phyloP scores from a whole-genome alignment of 1,140 invertebrate species.

The Caenorhabditis briggsae region DNA sequence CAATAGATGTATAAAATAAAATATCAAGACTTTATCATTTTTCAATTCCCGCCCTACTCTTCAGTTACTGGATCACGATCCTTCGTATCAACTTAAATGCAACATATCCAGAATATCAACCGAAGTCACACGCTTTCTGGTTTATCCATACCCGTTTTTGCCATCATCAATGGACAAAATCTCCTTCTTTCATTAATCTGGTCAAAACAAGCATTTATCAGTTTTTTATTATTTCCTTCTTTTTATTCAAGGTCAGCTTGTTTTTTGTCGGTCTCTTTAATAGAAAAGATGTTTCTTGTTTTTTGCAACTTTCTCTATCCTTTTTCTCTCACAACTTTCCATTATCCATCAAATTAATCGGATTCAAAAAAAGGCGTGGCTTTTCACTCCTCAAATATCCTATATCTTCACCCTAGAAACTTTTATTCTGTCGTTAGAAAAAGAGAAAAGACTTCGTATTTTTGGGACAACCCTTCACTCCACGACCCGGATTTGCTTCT shows the following conservation, averaged over 20 bases:
- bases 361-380: constrained; percentile 53
- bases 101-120: neutral
- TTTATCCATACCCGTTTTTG: constrained; percentile 43
- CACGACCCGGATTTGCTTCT: constrained; percentile 43
- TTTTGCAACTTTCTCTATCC: constrained; percentile 18
- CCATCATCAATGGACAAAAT: neutral
- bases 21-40: too few relatives aligned
- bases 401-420: constrained; percentile 44
- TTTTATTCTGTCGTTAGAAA: constrained; percentile 28
- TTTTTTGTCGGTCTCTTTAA: neutral
- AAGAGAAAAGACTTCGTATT: constrained; percentile 38
- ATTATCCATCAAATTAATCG: constrained; percentile 26
- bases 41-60: neutral
- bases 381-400: constrained; percentile 37
- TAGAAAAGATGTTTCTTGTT: constrained; percentile 22
- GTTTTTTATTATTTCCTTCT: constrained; percentile 3
- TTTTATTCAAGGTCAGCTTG: constrained; percentile 36
- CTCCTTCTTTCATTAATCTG: neutral
- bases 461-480: constrained; percentile 53
- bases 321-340: neutral
- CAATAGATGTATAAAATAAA: too few relatives aligned
- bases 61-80: neutral
- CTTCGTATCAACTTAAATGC: neutral
- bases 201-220: constrained; percentile 49
- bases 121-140: neutral